These are phyloP conservation scores for Andrena hattorfiana DNA, from an alignment of 2,888 invertebrate genomes.

Conservation along the genomic window DNA sequence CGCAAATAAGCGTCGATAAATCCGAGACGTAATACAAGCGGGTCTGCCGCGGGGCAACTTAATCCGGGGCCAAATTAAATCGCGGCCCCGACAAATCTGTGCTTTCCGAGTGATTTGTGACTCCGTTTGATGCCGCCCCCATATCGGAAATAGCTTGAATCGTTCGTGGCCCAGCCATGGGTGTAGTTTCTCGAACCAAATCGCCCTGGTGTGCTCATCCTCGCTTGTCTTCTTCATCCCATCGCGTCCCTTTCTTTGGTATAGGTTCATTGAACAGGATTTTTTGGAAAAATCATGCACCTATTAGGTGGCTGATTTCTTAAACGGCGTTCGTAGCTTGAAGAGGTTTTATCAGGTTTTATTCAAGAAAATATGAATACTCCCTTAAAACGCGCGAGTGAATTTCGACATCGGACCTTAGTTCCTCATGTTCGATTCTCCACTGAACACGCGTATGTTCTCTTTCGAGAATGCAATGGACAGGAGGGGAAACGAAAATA, in stretches of 20 bases:
- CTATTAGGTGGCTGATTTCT: not conserved
- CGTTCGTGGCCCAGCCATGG: slow-evolving; percentile 28
- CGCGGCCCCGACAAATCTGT: slow-evolving; percentile 71
- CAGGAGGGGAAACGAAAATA: not conserved
- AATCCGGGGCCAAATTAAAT: slow-evolving; percentile 71
- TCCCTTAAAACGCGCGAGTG: too few relatives aligned
- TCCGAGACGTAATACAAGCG: slow-evolving; percentile 57
- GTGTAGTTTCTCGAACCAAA: slow-evolving; percentile 16
- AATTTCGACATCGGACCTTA: not conserved
- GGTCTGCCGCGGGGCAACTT: slow-evolving; percentile 60
- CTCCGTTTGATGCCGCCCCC: slow-evolving; percentile 69
- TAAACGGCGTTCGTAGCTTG: not conserved
- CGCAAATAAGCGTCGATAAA: slow-evolving; percentile 69
- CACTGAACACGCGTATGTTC: too few relatives aligned
- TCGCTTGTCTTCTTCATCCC: slow-evolving; percentile 9
- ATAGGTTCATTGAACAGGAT: not conserved
- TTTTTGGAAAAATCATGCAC: not conserved
- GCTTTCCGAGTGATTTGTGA: slow-evolving; percentile 73
- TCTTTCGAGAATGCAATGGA: not conserved
- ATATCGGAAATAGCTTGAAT: slow-evolving; percentile 66
- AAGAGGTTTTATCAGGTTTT: not conserved
- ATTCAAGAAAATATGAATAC: not conserved
- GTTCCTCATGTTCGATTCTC: too few relatives aligned
- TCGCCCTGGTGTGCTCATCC: slow-evolving; percentile 23
- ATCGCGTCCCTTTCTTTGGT: not conserved